These are phyloP conservation scores for Drosophila paulistorum DNA, from an alignment of 1,140 invertebrate species.

Conservation along the genomic window DNA sequence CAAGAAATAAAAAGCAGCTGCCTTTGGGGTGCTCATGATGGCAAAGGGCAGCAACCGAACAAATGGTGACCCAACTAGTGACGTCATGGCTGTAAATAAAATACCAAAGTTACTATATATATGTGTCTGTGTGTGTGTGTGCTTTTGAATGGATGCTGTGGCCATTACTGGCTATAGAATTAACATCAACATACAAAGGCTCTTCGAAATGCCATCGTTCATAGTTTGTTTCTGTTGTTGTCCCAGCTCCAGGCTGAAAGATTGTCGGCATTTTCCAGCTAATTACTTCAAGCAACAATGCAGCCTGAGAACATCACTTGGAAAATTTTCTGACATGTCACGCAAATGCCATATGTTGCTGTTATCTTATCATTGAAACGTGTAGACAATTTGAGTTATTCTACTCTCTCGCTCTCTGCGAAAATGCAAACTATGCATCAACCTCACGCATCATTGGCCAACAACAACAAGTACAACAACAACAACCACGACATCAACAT, in stretches of 20 bases:
- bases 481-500: conserved; percentile 24
- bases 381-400: conserved; percentile 30
- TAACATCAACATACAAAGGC: conserved; percentile 17
- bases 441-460: conserved; percentile 37
- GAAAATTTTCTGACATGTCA: conserved; percentile 24
- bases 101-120: background rate
- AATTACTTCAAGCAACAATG: conserved; percentile 60
- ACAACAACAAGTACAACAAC: conserved; percentile 7
- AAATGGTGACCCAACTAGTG: conserved; percentile 37
- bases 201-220: conserved; percentile 30
- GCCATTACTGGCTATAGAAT: conserved; percentile 47
- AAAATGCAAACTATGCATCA: conserved; percentile 60
- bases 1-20: conserved; percentile 64
- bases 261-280: conserved; percentile 20
- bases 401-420: conserved; percentile 6
- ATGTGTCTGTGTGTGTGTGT: background rate
- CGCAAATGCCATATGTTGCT: conserved; percentile 49
- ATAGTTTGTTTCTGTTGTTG: conserved; percentile 10
- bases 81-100: conserved; percentile 45
- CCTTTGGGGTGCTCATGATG: conserved; percentile 32
- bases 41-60: conserved; percentile 58
- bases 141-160: conserved; percentile 27
- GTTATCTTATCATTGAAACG: conserved; percentile 14
- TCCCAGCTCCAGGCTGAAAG: conserved; percentile 9
- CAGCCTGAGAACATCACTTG: conserved; percentile 15